Conservation (phyloP, 2,113 vertebrate species). For the Eleginops maclovinus region DNA sequence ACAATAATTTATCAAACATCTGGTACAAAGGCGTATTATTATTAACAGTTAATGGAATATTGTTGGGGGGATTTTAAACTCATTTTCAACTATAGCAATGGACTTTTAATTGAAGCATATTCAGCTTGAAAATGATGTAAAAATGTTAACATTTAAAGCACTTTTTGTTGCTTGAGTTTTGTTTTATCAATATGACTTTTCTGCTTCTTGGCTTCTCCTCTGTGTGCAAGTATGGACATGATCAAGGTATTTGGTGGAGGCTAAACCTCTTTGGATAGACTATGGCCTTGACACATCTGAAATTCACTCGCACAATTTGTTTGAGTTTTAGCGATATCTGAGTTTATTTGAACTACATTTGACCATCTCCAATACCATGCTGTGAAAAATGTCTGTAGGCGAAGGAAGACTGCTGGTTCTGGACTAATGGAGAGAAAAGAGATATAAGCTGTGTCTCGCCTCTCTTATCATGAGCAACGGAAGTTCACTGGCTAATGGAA, state of each 20-base stretch:
- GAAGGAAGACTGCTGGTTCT: too few relatives aligned
- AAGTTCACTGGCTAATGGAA: too few relatives aligned
- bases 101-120: neutral
- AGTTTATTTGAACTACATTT: neutral
- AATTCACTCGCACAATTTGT: neutral
- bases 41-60: neutral
- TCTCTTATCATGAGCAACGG: too few relatives aligned
- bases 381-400: too few relatives aligned
- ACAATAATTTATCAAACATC: neutral
- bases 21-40: neutral
- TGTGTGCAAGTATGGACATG: neutral
- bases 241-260: neutral
- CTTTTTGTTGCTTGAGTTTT: too few relatives aligned
- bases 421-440: too few relatives aligned
- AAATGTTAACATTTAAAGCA: neutral
- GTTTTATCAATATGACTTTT: neutral
- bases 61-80: neutral
- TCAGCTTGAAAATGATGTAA: neutral
- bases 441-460: too few relatives aligned
- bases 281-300: neutral
- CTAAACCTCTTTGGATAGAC: neutral
- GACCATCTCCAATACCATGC: neutral
- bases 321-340: neutral
- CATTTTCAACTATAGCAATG: neutral
- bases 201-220: neutral